These are phyloP conservation scores for Panagrolaimus sp. DNA, from an alignment of 1,140 invertebrate species.

Conservation along the genomic window DNA sequence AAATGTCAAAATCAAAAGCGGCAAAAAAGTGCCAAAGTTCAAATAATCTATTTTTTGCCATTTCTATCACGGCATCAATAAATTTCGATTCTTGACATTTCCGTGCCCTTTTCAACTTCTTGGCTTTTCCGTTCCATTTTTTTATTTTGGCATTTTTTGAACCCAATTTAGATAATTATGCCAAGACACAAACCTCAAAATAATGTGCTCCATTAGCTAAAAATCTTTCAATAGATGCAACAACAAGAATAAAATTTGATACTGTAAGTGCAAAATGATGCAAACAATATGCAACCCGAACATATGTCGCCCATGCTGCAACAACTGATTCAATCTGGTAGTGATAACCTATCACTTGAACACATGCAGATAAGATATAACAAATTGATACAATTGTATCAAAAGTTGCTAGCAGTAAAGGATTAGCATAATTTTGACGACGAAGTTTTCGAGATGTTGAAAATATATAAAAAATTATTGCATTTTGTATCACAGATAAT, in stretches of 20 bases:
- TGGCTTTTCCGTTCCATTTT: background rate
- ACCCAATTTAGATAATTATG: background rate
- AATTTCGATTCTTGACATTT: too few species aligned
- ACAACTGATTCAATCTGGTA: constrained; percentile 15
- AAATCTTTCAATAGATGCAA: constrained; percentile 44
- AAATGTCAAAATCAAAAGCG: too few species aligned
- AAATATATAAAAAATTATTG: constrained; percentile 50
- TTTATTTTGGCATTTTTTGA: background rate
- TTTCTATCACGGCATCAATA: background rate
- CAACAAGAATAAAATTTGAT: constrained; percentile 44
- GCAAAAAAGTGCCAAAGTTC: constrained; percentile 3
- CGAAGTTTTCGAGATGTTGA: constrained; percentile 48
- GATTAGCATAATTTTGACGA: constrained; percentile 52
- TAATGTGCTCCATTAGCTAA: constrained; percentile 38
- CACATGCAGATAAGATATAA: constrained; percentile 41
- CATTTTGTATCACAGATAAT: constrained; percentile 27
- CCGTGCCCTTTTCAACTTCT: background rate
- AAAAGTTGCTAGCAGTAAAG: constrained; percentile 42
- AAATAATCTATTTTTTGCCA: background rate
- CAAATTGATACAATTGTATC: constrained; percentile 40
- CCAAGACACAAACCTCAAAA: background rate
- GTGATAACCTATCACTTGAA: constrained; percentile 38
- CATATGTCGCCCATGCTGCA: constrained; percentile 38
- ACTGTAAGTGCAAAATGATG: constrained; percentile 49
- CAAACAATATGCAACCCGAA: constrained; percentile 45